Conservation (phyloP, 2,797 vertebrate genomes). For the Chelon auratus region DNA sequence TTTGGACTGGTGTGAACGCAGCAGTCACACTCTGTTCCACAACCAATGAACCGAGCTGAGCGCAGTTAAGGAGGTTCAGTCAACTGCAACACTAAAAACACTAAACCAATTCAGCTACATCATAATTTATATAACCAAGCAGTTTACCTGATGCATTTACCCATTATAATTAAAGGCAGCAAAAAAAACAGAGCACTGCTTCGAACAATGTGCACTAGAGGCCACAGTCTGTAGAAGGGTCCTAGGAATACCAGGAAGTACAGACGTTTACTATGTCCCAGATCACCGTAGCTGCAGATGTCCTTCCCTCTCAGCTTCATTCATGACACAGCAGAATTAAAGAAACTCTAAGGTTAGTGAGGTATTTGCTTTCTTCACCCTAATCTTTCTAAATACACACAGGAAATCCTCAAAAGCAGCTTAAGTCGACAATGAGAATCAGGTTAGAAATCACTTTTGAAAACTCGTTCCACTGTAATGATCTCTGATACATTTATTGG, state of each 20-base stretch:
- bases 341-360: slow-evolving; percentile 15
- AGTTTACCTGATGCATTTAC: too few species aligned
- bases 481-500: slow-evolving; percentile 23
- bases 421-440: slow-evolving; percentile 11
- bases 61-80: too few species aligned
- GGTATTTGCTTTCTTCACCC: slow-evolving; percentile 27
- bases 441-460: slow-evolving; percentile 16
- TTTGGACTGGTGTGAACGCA: too few species aligned
- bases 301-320: slow-evolving; percentile 17
- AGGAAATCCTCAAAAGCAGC: slow-evolving; percentile 31
- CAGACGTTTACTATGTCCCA: neutral
- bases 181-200: neutral
- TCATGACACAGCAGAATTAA: slow-evolving; percentile 40
- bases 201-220: neutral
- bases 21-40: too few species aligned
- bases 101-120: too few species aligned
- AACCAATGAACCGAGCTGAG: too few species aligned
- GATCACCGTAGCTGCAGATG: neutral
- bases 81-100: too few species aligned
- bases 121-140: too few species aligned
- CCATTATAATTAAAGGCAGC: neutral
- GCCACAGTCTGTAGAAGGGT: neutral
- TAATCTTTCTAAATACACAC: slow-evolving; percentile 48
- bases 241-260: neutral
- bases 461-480: neutral